Base-by-base conservation (phyloP, 2,888 invertebrate species). In the Caenorhabditis sinica region DNA sequence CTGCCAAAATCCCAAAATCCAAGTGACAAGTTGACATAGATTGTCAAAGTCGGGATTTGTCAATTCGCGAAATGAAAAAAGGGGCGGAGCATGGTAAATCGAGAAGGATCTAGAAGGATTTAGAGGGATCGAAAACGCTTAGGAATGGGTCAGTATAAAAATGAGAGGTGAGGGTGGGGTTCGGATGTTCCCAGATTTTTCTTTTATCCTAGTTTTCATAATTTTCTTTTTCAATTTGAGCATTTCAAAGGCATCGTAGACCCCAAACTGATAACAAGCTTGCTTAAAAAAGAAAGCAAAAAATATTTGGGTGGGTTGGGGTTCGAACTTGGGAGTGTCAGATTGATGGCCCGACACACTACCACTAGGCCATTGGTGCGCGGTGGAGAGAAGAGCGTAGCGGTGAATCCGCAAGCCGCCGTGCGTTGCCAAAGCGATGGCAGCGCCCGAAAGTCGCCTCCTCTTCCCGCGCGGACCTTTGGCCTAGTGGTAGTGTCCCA, bases 11-110 rank as follows among this genome's bases (percentile, higher is more conserved):
- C 40, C 11, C 5, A 51, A 23, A n/a, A n/a, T 51, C 28, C 28
- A 13, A 11, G 11, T 49, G 66, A 49, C 66, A 66, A 28, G 11
- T 66, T 66, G 66, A 66, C 66, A 49, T 49, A 66, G 49, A 66
- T 43, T 63, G 63, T 63, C 40, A 40, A 63, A 30, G 30, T 30
- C 25, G 33, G 33, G 33, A 33, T 40, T 63, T 63, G 45, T 17
- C 30, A n/a, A 49, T 66, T 30, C 17, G 1, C 49, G n/a, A 49
- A 49, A 66, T 66, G 25, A 23, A 30, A 49, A 51, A 33, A 2
- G n/a, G 66, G 49, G 66, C n/a, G 66, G 66, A 66, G 65, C 65
- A 28, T 13, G 30, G 63, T 11, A 2, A 49, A 45, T 6, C 5
- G 5, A 20, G 1, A 20, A 20, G 20, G 8, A n/a, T 20, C 20